phyloP scores from a whole-genome alignment of 2,797 vertebrate species.

The Synaphobranchus kaupii region DNA sequence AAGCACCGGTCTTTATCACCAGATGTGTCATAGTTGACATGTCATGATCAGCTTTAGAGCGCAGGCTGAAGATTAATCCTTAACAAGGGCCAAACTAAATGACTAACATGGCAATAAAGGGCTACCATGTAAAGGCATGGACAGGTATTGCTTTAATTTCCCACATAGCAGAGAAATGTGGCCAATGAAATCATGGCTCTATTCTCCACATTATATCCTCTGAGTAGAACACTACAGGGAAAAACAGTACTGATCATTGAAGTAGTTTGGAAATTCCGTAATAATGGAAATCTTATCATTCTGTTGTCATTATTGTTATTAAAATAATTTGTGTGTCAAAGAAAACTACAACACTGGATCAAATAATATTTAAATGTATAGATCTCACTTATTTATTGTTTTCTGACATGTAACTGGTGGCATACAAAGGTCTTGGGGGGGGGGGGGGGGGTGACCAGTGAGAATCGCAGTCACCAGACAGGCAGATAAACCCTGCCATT shows the following conservation, averaged over 20 bases:
- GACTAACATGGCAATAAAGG: neutral
- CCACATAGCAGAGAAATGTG: neutral
- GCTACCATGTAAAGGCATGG: neutral
- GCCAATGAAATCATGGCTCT: neutral
- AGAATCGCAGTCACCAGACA: neutral
- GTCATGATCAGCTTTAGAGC: neutral
- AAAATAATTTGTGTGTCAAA: neutral
- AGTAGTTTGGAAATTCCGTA: neutral
- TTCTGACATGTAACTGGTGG: slow-evolving; percentile 22
- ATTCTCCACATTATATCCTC: neutral
- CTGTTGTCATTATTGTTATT: neutral
- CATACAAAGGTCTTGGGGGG: slow-evolving; percentile 16
- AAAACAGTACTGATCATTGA: neutral
- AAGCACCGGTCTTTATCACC: neutral
- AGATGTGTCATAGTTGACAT: neutral
- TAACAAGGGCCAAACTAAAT: neutral
- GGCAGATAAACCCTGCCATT: neutral
- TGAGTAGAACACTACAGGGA: neutral
- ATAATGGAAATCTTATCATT: neutral
- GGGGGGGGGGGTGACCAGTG: too few species aligned
- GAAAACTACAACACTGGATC: slow-evolving; percentile 10
- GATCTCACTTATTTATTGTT: neutral
- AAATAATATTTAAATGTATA: neutral
- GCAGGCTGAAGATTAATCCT: neutral
- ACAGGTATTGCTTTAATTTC: neutral